Base-by-base conservation (phyloP, 2,113 vertebrate species). In the Hepsetus odoe region DNA sequence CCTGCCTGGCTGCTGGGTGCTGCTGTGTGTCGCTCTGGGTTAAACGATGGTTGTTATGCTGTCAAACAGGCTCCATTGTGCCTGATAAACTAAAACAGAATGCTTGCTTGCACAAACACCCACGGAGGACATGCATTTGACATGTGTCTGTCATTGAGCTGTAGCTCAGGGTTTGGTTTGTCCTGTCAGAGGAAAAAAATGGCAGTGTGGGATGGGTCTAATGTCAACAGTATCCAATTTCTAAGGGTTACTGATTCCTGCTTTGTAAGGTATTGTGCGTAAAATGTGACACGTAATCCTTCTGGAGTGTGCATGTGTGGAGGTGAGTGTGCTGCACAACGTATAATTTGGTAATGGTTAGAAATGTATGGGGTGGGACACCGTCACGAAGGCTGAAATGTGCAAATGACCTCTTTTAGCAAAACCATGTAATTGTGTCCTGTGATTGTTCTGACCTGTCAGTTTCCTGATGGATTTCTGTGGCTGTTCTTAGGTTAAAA, bases 141-240 rank as follows among this genome's bases (percentile, higher is more conserved):
- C 46, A 53, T 38, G 26, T 10, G 64, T 35, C 24, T 56, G 49
- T 61, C 55, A 20, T 72, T 67, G 10, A 30, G 56, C 10, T 44
- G 26, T 22, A 46, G 40, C 28, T 61, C n/a, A n/a, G 49, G 30
- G 33, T 61, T 72, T 40, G 32, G 22, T 30, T 10, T 28, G 16
- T 35, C 35, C 56, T 46, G 40, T 77, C 53, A 38, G 55, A 24
- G 14, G n/a, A 49, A 66, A 71, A 14, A 18, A 51, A 56, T 71
- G 33, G 20, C 13, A 56, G 58, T 40, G 53, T 16, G 26, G 35
- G 56, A 51, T 30, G 4, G 32, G 38, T 55, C 59, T 38, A 28
- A n/a, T 51, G 51, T 59, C 56, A 67, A 51, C n/a, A 33, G 76
- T 46, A 61, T 64, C 72, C 75, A 30, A 76, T 68, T 81, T 62